phyloP scores from a whole-genome alignment of 1,140 invertebrate genomes.

The Samia ricini region DNA sequence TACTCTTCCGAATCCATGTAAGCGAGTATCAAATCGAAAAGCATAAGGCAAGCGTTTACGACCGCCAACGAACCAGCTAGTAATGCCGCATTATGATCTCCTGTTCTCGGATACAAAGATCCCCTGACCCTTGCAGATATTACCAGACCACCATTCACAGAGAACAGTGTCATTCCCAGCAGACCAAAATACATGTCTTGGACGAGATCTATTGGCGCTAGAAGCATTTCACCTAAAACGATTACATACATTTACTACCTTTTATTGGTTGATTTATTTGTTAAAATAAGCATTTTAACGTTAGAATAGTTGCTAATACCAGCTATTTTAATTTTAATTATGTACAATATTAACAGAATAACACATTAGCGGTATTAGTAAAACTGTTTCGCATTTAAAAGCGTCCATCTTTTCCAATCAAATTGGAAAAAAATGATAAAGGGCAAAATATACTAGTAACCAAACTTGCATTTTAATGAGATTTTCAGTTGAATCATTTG shows the following conservation, averaged over 20 bases:
- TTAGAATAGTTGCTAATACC: too few relatives aligned
- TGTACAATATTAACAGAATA: too few relatives aligned
- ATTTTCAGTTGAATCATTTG: too few relatives aligned
- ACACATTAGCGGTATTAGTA: too few relatives aligned
- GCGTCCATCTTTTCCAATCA: too few relatives aligned
- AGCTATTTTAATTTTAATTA: too few relatives aligned
- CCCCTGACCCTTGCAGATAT: conserved; percentile 36
- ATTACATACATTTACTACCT: neutral
- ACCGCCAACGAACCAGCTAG: conserved; percentile 41
- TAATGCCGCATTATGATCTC: conserved; percentile 42
- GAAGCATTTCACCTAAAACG: conserved; percentile 59
- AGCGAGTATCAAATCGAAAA: conserved; percentile 60
- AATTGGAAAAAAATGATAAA: too few relatives aligned
- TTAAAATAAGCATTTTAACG: too few relatives aligned
- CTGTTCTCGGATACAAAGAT: conserved; percentile 42
- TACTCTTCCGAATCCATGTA: conserved; percentile 67
- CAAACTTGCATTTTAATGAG: too few relatives aligned
- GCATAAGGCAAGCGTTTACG: conserved; percentile 53
- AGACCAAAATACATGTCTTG: conserved; percentile 68
- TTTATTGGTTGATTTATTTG: too few relatives aligned
- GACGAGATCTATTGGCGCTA: conserved; percentile 62
- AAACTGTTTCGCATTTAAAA: too few relatives aligned
- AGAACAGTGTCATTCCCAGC: conserved; percentile 47
- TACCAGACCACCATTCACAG: conserved; percentile 49
- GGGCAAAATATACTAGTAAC: too few relatives aligned